Percentiles rank a stretch among this genome's conserved stretches.
Conservation (phyloP, 2,797 vertebrate species). For the Pachyuromys duprasi region DNA sequence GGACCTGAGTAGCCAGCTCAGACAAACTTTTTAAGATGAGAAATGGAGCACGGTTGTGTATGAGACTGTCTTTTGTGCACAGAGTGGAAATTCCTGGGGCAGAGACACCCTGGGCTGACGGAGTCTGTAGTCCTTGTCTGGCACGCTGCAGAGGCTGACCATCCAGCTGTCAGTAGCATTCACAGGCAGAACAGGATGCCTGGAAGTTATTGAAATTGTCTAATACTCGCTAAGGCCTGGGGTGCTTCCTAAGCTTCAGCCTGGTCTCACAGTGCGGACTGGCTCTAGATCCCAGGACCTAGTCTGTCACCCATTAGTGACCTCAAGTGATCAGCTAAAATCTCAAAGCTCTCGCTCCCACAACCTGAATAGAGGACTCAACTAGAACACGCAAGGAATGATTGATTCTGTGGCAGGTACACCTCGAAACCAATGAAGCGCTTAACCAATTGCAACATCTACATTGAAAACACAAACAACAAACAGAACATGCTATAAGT, state of each 20-base stretch:
- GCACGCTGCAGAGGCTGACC: background rate
- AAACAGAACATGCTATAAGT: background rate
- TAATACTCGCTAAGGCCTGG: background rate
- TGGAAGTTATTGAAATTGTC: background rate
- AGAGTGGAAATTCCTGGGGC: background rate
- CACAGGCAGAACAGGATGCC: constrained; percentile 8
- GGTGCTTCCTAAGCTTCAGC: background rate
- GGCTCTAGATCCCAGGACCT: constrained; percentile 10
- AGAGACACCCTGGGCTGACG: background rate
- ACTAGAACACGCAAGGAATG: background rate
- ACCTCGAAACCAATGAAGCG: background rate
- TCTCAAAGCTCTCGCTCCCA: background rate
- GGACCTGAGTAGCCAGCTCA: background rate
- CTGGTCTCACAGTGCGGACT: background rate
- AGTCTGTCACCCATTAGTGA: background rate
- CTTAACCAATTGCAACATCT: background rate
- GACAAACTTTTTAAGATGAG: constrained; percentile 54
- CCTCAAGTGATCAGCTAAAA: background rate
- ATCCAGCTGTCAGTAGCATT: background rate
- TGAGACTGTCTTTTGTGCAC: background rate
- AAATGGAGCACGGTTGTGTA: background rate
- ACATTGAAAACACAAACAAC: background rate
- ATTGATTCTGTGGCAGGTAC: background rate
- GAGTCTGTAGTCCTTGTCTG: background rate
- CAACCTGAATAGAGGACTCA: background rate